Evolutionary conservation across 2,113 vertebrate genomes (phyloP).

Genomic region (Machaerirhynchus nigripectus): DNA sequence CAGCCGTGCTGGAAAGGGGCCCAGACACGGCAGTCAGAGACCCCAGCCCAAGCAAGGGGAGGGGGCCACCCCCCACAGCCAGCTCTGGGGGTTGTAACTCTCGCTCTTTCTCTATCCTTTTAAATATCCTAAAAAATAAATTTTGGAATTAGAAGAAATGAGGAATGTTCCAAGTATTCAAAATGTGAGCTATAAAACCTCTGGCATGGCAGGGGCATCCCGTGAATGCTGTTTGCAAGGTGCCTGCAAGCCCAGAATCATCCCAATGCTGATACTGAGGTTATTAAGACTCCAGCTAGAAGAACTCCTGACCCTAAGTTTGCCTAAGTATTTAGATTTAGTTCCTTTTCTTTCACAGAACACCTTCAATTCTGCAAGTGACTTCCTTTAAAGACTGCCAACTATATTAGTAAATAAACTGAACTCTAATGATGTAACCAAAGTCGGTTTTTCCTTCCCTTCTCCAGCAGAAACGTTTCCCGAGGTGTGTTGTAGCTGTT

Average conservation of each 20-base stretch:
- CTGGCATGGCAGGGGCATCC: slow-evolving; percentile 12
- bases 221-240: not conserved
- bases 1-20: not conserved
- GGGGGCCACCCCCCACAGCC: not conserved
- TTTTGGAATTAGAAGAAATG: slow-evolving; percentile 57
- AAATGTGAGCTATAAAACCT: slow-evolving; percentile 46
- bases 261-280: not conserved
- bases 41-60: not conserved
- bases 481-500: slow-evolving; percentile 33
- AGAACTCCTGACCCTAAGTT: slow-evolving; percentile 43
- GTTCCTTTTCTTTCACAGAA: not conserved
- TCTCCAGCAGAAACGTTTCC: slow-evolving; percentile 29
- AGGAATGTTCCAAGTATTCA: slow-evolving; percentile 76
- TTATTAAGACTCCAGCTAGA: slow-evolving; percentile 48
- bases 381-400: slow-evolving; percentile 68
- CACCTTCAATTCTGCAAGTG: slow-evolving; percentile 54
- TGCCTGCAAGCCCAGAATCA: slow-evolving; percentile 19
- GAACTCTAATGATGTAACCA: slow-evolving; percentile 68
- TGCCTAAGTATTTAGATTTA: not conserved
- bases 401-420: slow-evolving; percentile 67
- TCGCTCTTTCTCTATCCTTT: not conserved
- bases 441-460: slow-evolving; percentile 44
- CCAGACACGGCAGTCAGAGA: not conserved
- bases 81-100: not conserved
- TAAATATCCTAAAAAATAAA: slow-evolving; percentile 53